Percentiles rank a stretch among this genome's conserved stretches.
phyloP scores from a whole-genome alignment of 2,888 invertebrate species.

The Eretmocerus hayati region DNA sequence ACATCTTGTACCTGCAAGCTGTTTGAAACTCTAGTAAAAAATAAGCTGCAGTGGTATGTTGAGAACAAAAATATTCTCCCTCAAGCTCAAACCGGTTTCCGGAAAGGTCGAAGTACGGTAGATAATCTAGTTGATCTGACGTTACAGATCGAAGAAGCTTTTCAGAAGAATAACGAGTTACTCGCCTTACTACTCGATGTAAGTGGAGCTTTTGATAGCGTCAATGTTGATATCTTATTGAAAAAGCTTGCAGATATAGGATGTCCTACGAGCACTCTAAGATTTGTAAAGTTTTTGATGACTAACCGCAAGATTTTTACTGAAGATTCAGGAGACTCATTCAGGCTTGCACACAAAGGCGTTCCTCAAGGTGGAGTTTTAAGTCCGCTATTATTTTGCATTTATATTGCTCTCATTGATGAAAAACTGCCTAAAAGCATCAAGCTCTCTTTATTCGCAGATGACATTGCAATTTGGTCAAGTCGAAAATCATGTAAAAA shows the following conservation, averaged over 20 bases:
- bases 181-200: background rate
- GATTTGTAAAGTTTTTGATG: background rate
- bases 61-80: background rate
- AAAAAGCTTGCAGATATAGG: background rate
- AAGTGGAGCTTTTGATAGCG: background rate
- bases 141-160: background rate
- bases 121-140: background rate
- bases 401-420: too few species aligned
- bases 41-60: conserved; percentile 8
- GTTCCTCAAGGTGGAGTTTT: background rate
- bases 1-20: conserved; percentile 6
- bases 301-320: background rate
- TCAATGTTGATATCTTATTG: background rate
- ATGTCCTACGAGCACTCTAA: background rate
- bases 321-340: background rate
- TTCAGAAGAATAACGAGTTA: background rate
- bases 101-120: background rate
- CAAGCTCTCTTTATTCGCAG: too few species aligned
- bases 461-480: too few species aligned
- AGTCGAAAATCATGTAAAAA: too few species aligned
- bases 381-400: background rate
- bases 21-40: conserved; percentile 8
- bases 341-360: background rate
- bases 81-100: background rate
- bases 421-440: too few species aligned